These are phyloP conservation scores for Neogobius melanostomus DNA, from an alignment of 2,113 vertebrate genomes.

Conservation along the genomic window DNA sequence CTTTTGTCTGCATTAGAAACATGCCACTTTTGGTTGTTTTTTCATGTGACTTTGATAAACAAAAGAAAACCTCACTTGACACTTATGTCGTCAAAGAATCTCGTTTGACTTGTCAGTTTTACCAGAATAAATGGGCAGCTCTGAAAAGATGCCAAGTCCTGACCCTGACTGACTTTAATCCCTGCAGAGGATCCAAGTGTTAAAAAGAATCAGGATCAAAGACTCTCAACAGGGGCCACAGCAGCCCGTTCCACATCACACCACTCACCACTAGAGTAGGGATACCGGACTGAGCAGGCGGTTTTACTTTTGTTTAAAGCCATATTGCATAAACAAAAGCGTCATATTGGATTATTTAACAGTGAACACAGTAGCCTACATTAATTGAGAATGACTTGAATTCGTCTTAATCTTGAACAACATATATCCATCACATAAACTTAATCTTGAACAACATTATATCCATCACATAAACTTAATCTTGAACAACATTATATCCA, in stretches of 20 bases:
- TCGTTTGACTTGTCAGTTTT: background rate
- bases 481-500: background rate
- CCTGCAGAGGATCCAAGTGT: conserved; percentile 23
- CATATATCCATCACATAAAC: background rate
- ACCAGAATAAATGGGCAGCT: conserved; percentile 49
- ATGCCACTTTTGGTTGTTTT: background rate
- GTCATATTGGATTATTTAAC: no score
- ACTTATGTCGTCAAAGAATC: background rate
- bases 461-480: background rate
- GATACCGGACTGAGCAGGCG: background rate
- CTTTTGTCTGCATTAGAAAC: background rate
- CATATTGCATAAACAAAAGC: no score
- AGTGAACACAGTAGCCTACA: no score
- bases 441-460: background rate
- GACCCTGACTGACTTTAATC: conserved; percentile 29
- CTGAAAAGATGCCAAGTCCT: conserved; percentile 24
- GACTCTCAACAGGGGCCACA: conserved; percentile 12
- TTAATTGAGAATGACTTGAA: no score
- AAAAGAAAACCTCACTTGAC: background rate
- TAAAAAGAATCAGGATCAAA: conserved; percentile 40
- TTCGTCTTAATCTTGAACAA: no score
- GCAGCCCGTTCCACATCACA: conserved; percentile 29
- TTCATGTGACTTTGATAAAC: background rate
- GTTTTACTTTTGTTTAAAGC: background rate
- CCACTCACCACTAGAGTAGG: conserved; percentile 42